Conservation (phyloP, 2,797 vertebrate genomes). For the Salmo trutta region DNA sequence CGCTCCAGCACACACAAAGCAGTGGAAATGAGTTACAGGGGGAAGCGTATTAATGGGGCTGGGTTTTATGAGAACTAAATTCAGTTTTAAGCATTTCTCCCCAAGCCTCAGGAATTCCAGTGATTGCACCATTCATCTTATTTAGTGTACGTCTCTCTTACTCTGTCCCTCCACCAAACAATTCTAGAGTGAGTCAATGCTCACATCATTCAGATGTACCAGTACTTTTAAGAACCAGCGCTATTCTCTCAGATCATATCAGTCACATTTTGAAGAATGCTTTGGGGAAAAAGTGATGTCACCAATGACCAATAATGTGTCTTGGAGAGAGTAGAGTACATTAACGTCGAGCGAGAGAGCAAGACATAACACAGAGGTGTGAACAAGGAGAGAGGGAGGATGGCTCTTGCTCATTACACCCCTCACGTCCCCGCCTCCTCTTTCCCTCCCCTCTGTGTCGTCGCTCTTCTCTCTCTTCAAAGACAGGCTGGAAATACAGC, state of each 20-base stretch:
- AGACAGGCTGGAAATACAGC: constrained; percentile 60
- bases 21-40: constrained; percentile 21
- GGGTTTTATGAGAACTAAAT: constrained; percentile 37
- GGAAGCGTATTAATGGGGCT: neutral
- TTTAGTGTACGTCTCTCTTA: constrained; percentile 51
- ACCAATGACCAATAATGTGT: neutral
- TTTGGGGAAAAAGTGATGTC: neutral
- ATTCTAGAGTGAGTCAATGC: constrained; percentile 40
- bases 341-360: neutral
- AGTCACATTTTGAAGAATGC: neutral
- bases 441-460: constrained; percentile 11
- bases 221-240: constrained; percentile 22
- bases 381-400: constrained; percentile 6
- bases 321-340: neutral
- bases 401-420: neutral
- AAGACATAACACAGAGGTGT: constrained; percentile 1
- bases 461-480: constrained; percentile 46
- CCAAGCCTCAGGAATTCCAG: constrained; percentile 9
- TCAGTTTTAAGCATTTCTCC: constrained; percentile 28
- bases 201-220: constrained; percentile 40
- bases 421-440: constrained; percentile 16
- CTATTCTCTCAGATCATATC: neutral
- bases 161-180: constrained; percentile 47
- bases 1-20: constrained; percentile 3
- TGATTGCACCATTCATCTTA: constrained; percentile 59